These are phyloP conservation scores for Epinephelus fuscoguttatus DNA, from an alignment of 2,113 vertebrate species.

Conservation along the genomic window DNA sequence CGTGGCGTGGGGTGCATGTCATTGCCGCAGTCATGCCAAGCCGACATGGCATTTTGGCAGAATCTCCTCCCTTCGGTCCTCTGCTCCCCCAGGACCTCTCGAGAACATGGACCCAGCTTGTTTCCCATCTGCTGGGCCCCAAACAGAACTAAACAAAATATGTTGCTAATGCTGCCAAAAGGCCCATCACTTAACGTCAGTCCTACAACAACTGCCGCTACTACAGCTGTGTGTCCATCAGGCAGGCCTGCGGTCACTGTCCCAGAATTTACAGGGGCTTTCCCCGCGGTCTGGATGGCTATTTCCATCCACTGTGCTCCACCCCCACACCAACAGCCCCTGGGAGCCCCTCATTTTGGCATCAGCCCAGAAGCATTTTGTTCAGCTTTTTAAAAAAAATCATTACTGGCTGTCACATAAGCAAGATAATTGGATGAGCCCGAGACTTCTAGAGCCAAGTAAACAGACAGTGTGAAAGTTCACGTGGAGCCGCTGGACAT, in stretches of 20 bases:
- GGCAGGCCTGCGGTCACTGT: constrained; percentile 49
- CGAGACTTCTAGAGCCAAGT: constrained; percentile 34
- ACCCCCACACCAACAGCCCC: constrained; percentile 59
- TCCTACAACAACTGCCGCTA: constrained; percentile 34
- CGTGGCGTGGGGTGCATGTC: neutral
- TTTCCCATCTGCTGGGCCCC: constrained; percentile 85
- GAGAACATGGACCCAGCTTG: constrained; percentile 79
- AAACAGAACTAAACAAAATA: constrained; percentile 77
- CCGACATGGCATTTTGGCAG: constrained; percentile 67
- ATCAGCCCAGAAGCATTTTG: constrained; percentile 47
- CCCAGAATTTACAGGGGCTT: constrained; percentile 75
- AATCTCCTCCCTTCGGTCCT: constrained; percentile 59
- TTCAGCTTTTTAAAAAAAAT: constrained; percentile 30
- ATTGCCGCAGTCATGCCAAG: constrained; percentile 35
- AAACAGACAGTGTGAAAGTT: constrained; percentile 75
- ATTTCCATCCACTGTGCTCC: constrained; percentile 64
- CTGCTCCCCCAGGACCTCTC: constrained; percentile 71
- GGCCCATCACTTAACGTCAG: constrained; percentile 39
- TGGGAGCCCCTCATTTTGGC: constrained; percentile 61
- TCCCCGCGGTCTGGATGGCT: constrained; percentile 67
- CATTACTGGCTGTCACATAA: constrained; percentile 45
- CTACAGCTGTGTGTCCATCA: constrained; percentile 66
- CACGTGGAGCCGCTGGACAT: constrained; percentile 49
- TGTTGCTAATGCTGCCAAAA: constrained; percentile 59
- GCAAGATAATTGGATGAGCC: constrained; percentile 60